Evolutionary conservation across 64 coral and sea anemone genomes (phyloP).

Genomic region (Montipora efflorescens): DNA sequence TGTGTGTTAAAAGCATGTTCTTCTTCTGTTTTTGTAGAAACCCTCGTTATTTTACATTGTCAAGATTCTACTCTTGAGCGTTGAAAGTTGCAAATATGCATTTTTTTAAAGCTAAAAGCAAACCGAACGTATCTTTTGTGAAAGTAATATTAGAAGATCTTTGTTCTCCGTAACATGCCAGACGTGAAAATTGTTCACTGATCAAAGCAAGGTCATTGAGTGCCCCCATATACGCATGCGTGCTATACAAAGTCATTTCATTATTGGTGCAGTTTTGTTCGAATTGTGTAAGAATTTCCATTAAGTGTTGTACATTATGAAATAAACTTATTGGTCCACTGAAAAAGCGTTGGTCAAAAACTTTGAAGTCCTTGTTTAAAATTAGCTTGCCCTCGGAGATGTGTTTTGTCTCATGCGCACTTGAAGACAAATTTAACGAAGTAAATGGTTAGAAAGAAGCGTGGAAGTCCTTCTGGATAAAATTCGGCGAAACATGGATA

Average conservation of each 20-base stretch:
- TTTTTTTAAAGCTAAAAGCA: background rate
- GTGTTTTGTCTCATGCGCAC: no score
- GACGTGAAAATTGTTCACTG: no score
- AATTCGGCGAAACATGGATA: no score
- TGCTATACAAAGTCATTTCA: background rate
- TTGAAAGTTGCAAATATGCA: background rate
- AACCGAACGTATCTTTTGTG: no score
- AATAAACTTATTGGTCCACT: background rate
- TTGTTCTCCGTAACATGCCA: no score
- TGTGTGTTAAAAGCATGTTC: background rate
- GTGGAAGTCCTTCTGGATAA: no score
- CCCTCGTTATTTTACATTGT: background rate
- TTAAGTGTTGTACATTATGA: background rate
- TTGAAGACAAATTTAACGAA: no score
- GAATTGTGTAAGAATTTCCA: background rate
- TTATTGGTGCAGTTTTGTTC: background rate
- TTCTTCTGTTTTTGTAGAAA: background rate
- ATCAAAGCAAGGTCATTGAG: background rate
- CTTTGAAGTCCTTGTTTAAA: background rate
- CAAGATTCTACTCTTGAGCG: background rate
- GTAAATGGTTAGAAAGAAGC: no score
- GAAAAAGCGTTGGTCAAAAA: background rate
- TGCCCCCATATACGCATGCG: background rate
- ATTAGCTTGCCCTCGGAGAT: no score
- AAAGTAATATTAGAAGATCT: no score